Evolutionary conservation across 2,113 vertebrate genomes (phyloP).

Genomic region (Neofelis nebulosa): DNA sequence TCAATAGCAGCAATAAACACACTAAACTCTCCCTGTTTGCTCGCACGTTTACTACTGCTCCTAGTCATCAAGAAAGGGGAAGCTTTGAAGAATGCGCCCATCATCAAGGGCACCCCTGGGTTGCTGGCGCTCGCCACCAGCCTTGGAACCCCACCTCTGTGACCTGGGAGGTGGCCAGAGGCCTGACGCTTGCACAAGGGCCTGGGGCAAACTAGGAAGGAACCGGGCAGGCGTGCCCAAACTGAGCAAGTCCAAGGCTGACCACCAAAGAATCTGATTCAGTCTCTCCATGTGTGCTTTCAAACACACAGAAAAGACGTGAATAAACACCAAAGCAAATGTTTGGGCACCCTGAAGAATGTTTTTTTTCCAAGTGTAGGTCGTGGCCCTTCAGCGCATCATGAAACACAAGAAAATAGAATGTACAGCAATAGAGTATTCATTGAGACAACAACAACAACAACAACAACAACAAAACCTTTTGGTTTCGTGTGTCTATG

Average conservation of each 20-base stretch:
- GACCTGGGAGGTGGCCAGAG: fast-evolving
- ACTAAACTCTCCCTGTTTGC: slow-evolving; percentile 66
- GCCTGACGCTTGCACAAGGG: not conserved
- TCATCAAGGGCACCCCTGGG: not conserved
- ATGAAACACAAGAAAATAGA: not conserved
- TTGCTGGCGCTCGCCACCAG: fast-evolving
- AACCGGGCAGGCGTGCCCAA: not conserved
- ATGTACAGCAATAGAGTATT: not conserved
- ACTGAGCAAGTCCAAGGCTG: not conserved
- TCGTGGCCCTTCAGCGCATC: not conserved
- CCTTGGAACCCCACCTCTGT: not conserved
- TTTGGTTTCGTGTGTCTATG: not conserved
- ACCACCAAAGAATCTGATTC: not conserved
- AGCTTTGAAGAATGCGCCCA: slow-evolving; percentile 31
- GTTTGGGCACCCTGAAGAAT: not conserved
- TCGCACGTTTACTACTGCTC: slow-evolving; percentile 60
- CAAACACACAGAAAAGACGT: not conserved
- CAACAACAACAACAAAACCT: no score
- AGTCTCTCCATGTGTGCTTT: not conserved
- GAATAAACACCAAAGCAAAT: not conserved
- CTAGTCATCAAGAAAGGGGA: not conserved
- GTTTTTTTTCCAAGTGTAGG: not conserved
- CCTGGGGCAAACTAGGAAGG: not conserved
- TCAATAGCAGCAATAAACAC: slow-evolving; percentile 75
- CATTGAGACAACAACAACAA: not conserved